Conservation (phyloP, 92 coral and sea anemone genomes). For the Zoanthus solanderi region DNA sequence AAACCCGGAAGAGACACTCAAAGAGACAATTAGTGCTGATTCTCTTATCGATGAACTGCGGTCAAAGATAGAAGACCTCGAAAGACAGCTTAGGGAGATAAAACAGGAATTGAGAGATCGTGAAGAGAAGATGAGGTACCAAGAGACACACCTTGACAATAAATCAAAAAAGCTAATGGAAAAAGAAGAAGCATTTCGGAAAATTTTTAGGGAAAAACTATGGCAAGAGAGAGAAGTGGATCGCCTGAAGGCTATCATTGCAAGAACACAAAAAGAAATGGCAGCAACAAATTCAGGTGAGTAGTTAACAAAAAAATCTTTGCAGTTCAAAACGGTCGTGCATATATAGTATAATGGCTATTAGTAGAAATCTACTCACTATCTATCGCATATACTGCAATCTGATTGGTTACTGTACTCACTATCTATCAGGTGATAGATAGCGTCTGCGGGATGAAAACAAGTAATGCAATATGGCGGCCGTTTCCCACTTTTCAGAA, state of each 20-base stretch:
- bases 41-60: constrained; percentile 47
- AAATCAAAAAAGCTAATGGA: constrained; percentile 55
- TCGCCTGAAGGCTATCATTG: constrained; percentile 57
- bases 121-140: constrained; percentile 66
- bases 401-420: too few relatives aligned
- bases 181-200: constrained; percentile 69
- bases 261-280: constrained; percentile 45
- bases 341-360: neutral
- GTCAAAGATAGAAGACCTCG: constrained; percentile 47
- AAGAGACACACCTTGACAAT: constrained; percentile 54
- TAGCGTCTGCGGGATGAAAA: too few relatives aligned
- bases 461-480: too few relatives aligned
- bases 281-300: constrained; percentile 54
- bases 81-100: constrained; percentile 62
- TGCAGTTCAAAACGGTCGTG: neutral
- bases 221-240: constrained; percentile 56
- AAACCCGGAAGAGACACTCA: constrained; percentile 40
- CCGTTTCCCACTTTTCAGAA: too few relatives aligned
- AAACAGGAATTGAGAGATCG: constrained; percentile 61
- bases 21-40: constrained; percentile 36
- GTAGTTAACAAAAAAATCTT: constrained; percentile 1
- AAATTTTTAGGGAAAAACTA: constrained; percentile 60
- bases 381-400: too few relatives aligned
- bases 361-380: too few relatives aligned
- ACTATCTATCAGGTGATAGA: too few relatives aligned